These are phyloP conservation scores for Pocota personata DNA, from an alignment of 2,888 invertebrate genomes.

Conservation along the genomic window DNA sequence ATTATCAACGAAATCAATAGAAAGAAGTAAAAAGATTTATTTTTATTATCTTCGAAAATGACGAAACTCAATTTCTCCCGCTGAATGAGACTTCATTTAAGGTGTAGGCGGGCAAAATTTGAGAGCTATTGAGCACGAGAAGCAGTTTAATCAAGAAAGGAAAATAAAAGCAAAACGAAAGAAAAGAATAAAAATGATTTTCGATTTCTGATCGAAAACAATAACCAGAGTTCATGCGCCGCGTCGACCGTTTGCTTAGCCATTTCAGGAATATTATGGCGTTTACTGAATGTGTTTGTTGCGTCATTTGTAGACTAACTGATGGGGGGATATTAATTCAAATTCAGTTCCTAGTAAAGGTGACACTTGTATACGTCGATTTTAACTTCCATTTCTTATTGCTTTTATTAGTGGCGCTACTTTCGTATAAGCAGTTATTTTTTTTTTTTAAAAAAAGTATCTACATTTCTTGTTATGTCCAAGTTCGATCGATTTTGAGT, in stretches of 20 bases:
- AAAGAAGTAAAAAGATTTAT: constrained; percentile 52
- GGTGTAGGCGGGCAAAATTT: constrained; percentile 17
- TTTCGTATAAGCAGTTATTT: constrained; percentile 1
- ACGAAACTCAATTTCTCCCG: constrained; percentile 43
- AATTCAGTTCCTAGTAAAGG: constrained; percentile 18
- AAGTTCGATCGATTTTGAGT: constrained; percentile 42
- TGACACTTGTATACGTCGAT: background rate
- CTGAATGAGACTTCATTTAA: constrained; percentile 41
- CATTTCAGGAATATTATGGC: background rate
- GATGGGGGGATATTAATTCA: constrained; percentile 14
- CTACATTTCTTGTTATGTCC: constrained; percentile 25
- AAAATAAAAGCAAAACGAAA: constrained; percentile 13
- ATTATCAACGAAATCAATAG: constrained; percentile 6
- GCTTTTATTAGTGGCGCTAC: constrained; percentile 43
- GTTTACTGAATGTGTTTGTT: constrained; percentile 15
- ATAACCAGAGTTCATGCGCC: constrained; percentile 11
- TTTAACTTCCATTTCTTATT: background rate
- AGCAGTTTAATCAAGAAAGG: constrained; percentile 40
- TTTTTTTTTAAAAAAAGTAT: background rate
- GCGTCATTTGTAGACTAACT: constrained; percentile 7
- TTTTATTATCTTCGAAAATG: constrained; percentile 31
- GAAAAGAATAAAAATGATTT: constrained; percentile 47
- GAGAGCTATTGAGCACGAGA: constrained; percentile 29
- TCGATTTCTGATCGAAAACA: constrained; percentile 34
- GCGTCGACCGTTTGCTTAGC: background rate